Conservation (phyloP, 2,888 invertebrate genomes). For the Meteorus cinctellus region DNA sequence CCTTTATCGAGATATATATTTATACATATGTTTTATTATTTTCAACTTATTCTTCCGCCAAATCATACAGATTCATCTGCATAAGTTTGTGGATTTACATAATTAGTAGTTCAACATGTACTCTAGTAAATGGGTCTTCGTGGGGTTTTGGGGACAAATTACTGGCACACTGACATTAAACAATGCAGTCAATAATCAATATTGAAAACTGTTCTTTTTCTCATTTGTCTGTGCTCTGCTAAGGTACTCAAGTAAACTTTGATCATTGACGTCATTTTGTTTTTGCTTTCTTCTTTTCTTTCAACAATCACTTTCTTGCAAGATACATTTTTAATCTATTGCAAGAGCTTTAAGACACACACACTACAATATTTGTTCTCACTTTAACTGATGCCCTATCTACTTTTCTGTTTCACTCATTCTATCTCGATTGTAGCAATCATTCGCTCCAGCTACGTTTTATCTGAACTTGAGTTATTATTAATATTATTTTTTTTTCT, state of each 20-base stretch:
- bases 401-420: conserved; percentile 25
- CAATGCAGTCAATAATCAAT: background rate
- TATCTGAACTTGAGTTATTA: conserved; percentile 59
- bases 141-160: background rate
- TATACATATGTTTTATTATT: too few species aligned
- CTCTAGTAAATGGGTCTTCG: background rate
- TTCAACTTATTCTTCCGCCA: background rate
- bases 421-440: conserved; percentile 17
- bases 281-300: conserved; percentile 6
- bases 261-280: conserved; percentile 39
- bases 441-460: conserved; percentile 1
- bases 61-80: background rate
- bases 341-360: conserved; percentile 7
- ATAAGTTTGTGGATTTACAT: background rate
- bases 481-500: background rate
- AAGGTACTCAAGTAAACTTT: conserved; percentile 44
- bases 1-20: too few species aligned
- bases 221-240: conserved; percentile 12
- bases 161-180: conserved; percentile 16
- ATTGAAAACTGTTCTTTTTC: background rate
- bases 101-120: background rate
- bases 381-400: conserved; percentile 6
- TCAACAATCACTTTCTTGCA: conserved; percentile 1
- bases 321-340: background rate
- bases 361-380: background rate